phyloP scores from a whole-genome alignment of 2,888 invertebrate species.

The Monopis laevigella region DNA sequence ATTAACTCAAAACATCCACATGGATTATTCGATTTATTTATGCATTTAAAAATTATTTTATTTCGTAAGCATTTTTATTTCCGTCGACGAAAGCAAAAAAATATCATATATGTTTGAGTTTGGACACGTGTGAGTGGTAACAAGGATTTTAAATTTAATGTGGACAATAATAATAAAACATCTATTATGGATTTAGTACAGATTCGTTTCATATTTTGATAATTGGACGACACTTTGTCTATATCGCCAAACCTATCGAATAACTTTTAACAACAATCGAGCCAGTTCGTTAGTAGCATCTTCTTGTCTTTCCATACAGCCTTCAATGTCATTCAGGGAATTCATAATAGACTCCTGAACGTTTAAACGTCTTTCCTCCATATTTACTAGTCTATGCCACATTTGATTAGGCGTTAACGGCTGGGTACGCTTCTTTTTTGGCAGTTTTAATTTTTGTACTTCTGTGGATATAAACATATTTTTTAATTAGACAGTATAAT shows the following conservation, averaged over 20 bases:
- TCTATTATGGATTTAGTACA: too few species aligned
- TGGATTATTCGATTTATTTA: too few species aligned
- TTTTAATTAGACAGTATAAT: neutral
- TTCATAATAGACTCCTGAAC: neutral
- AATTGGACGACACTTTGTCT: too few species aligned
- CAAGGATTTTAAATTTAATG: too few species aligned
- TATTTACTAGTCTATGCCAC: neutral
- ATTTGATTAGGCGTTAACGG: neutral
- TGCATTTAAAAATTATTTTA: too few species aligned
- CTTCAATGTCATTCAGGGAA: neutral
- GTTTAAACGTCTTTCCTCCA: neutral
- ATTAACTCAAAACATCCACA: too few species aligned
- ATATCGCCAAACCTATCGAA: conserved; percentile 4
- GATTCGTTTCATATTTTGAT: too few species aligned
- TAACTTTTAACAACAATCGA: neutral
- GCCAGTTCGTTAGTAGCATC: conserved; percentile 1
- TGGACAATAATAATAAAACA: too few species aligned
- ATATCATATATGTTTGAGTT: too few species aligned
- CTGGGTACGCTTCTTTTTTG: neutral
- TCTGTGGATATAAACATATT: neutral
- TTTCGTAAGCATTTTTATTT: too few species aligned
- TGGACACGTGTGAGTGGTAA: too few species aligned
- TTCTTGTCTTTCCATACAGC: conserved; percentile 2
- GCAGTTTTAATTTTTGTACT: neutral
- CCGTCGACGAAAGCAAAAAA: too few species aligned